These are phyloP conservation scores for Lacerta viridis DNA, from an alignment of 2,797 vertebrate genomes.

Conservation along the genomic window DNA sequence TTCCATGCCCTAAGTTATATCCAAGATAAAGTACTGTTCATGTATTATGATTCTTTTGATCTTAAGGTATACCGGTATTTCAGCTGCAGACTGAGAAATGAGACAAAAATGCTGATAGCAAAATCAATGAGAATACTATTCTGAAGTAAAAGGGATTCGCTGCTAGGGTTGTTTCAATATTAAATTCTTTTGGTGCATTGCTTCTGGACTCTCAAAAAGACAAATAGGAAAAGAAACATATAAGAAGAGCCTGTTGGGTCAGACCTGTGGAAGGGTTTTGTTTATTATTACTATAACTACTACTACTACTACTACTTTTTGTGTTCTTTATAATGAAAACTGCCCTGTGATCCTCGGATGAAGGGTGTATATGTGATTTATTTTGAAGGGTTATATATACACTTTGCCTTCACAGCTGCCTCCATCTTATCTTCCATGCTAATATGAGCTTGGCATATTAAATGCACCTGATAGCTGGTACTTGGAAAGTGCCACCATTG, in stretches of 20 bases:
- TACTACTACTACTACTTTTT: too few species aligned
- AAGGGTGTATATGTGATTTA: not conserved
- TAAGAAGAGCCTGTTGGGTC: not conserved
- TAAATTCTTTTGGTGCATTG: not conserved
- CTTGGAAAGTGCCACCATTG: not conserved
- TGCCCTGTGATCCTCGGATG: too few species aligned
- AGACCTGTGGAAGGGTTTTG: too few species aligned
- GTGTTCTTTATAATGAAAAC: too few species aligned
- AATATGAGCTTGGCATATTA: not conserved
- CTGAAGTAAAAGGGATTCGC: not conserved
- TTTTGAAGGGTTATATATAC: not conserved
- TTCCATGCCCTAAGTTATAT: not conserved
- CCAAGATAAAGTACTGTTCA: not conserved
- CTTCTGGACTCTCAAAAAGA: not conserved
- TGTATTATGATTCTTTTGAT: not conserved
- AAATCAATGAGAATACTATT: not conserved
- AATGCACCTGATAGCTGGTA: not conserved
- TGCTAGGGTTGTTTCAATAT: not conserved
- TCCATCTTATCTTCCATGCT: not conserved
- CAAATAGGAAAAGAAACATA: not conserved
- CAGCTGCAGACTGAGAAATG: not conserved
- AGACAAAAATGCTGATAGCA: not conserved
- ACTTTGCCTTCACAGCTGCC: not conserved
- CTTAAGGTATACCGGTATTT: conserved; percentile 1
- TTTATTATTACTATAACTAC: too few species aligned